Evolutionary conservation across 2,113 vertebrate genomes (phyloP), one percentile per base, ranked within the genome.

Genomic region (Zapus hudsonius): DNA sequence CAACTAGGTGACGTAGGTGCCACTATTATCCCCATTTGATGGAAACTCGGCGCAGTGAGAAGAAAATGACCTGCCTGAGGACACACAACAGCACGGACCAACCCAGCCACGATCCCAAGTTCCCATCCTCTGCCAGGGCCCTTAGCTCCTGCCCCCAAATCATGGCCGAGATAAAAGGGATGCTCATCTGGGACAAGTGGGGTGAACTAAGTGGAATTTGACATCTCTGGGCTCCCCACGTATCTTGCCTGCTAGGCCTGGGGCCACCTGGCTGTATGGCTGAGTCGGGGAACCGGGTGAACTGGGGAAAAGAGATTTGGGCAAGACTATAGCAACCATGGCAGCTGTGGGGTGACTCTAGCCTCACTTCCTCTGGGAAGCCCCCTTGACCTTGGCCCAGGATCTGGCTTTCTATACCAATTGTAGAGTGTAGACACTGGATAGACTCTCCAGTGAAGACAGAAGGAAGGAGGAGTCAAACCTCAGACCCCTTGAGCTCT

Each of bases 31-130:
- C 40, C 84, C 57, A 22, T 69, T 69, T 42, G 66, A 67, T 38
- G 25, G 93, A 91, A 86, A 95, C 78, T 82, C 81, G 92, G 84
- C 2, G 2, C 33, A 16, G 44, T 7, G 36, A 91, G 75, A 61
- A 19, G 66, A 16, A 12, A 52, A 42, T 27, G 84, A 78, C 67
- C n/a, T 73, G 36, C 85, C 85, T 5, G 7, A 33, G 70, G 84
- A 74, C 73, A 64, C 90, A 13, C 36, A 5, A 2, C 4, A 11
- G 55, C n/a, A 55, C 63, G 9, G 25, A 17, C 69, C 40, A 63
- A 22, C 47, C 52, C 40, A 40, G 31, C n/a, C 66, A 22, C 69
- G 66, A 64, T 44, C 70, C 75, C 57, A 59, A n/a, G 36, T 7
- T 47, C 2, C 0, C 22, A 23, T 73, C 66, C 76, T 61, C 70